Conservation (phyloP, 2,888 invertebrate genomes). For the Lordiphosa andalusiaca region DNA sequence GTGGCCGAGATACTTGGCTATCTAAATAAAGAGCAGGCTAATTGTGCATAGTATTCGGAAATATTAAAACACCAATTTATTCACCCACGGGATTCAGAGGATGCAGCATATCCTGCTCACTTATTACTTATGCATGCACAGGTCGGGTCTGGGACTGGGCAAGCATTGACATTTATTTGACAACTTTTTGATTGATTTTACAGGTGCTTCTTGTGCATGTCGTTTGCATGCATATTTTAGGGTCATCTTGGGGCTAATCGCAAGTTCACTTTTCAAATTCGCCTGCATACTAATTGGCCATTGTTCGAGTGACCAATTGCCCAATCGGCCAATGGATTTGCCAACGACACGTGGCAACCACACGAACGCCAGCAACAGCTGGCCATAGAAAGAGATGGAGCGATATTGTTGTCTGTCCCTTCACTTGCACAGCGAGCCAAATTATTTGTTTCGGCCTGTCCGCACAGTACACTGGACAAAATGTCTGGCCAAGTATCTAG, state of each 20-base stretch:
- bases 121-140: slow-evolving; percentile 58
- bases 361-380: slow-evolving; percentile 57
- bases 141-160: slow-evolving; percentile 15
- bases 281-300: slow-evolving; percentile 40
- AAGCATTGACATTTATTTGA: slow-evolving; percentile 74
- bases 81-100: slow-evolving; percentile 53
- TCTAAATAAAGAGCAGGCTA: slow-evolving; percentile 41
- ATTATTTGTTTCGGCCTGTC: slow-evolving; percentile 71
- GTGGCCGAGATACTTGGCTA: slow-evolving; percentile 39
- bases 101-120: slow-evolving; percentile 41
- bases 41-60: slow-evolving; percentile 42
- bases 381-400: slow-evolving; percentile 43
- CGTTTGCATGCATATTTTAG: slow-evolving; percentile 6
- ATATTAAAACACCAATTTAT: slow-evolving; percentile 51
- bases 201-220: slow-evolving; percentile 61
- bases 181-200: slow-evolving; percentile 77
- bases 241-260: slow-evolving; percentile 48
- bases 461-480: slow-evolving; percentile 45
- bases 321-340: slow-evolving; percentile 49
- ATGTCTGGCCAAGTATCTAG: not conserved
- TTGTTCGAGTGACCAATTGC: slow-evolving; percentile 28
- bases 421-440: slow-evolving; percentile 57
- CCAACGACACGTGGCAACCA: slow-evolving; percentile 69
- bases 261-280: slow-evolving; percentile 64
- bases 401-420: slow-evolving; percentile 12